These are phyloP conservation scores for Stegana nigrithorax DNA, from an alignment of 2,888 invertebrate species.

Conservation along the genomic window DNA sequence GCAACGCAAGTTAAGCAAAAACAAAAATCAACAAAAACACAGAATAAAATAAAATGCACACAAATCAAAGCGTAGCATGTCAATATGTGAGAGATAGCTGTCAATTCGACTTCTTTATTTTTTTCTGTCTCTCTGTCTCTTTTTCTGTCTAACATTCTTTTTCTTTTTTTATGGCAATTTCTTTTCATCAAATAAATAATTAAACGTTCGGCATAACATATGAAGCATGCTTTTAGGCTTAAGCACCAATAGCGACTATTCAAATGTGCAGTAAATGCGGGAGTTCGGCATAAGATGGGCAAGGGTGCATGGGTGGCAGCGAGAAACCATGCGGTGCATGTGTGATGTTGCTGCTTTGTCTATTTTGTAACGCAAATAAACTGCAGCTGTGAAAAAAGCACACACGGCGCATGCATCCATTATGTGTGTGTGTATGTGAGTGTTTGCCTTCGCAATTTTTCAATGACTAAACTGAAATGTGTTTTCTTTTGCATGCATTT, in stretches of 20 bases:
- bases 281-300: no score
- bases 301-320: no score
- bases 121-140: slow-evolving; percentile 24
- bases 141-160: slow-evolving; percentile 10
- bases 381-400: no score
- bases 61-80: background rate
- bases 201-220: slow-evolving; percentile 64
- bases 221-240: slow-evolving; percentile 60
- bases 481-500: slow-evolving; percentile 42
- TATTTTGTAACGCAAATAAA: no score
- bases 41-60: background rate
- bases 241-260: no score
- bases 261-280: no score
- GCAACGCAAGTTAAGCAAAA: slow-evolving; percentile 7
- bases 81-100: no score
- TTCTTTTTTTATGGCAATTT: slow-evolving; percentile 28
- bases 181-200: slow-evolving; percentile 62
- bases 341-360: no score
- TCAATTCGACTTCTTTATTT: slow-evolving; percentile 23
- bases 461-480: slow-evolving; percentile 43
- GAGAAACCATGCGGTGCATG: no score
- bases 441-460: no score
- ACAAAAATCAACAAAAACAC: slow-evolving; percentile 28
- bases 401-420: no score
- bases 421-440: no score